Base-by-base conservation (phyloP, 2,797 vertebrate genomes). In the Furcifer pardalis region DNA sequence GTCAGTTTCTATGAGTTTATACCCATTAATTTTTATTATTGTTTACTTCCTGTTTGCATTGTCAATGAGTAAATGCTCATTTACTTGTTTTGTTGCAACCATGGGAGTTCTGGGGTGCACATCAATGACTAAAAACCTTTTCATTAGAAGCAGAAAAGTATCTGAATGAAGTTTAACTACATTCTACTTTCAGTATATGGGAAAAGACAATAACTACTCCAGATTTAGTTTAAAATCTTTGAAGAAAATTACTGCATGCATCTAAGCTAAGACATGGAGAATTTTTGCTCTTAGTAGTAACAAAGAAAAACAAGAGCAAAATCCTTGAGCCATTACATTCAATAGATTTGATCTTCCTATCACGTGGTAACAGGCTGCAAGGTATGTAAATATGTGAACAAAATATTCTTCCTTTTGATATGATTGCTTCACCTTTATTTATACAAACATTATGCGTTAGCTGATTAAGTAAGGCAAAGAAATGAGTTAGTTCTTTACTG, bases 201-300 rank as follows among this genome's bases (percentile, higher is more conserved):
- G 37, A 77, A 77, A 5, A 44, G 37, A 69, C 42, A 65, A n/a
- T 21, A 30, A 37, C 76, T 12, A 13, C 23, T 49, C 32, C 72
- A 75, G 44, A 65, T 75, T 30, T 49, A 82, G 75, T 49, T 10
- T 49, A 62, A 49, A 49, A 49, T 19, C 30, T 8, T 42, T 9
- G 30, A 35, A 21, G 35, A 60, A 17, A 25, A 32, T 1, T 77
- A 8, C 84, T 32, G 1, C 1, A 52, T n/a, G n/a, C 23, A 13
- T 37, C 35, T 25, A 86, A 78, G 79, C 40, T 72, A 5, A 30
- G 25, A 32, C n/a, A 78, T 21, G 17, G 62, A 83, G n/a, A 66
- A 77, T 35, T n/a, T 30, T 13, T 74, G 8, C 25, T 27, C 12
- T 15, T 83, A 68, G 52, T 27, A 0, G 0, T 3, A 17, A 32